Evolutionary conservation across 2,113 vertebrate species (phyloP).

Genomic region (Lethenteron camtschaticum): DNA sequence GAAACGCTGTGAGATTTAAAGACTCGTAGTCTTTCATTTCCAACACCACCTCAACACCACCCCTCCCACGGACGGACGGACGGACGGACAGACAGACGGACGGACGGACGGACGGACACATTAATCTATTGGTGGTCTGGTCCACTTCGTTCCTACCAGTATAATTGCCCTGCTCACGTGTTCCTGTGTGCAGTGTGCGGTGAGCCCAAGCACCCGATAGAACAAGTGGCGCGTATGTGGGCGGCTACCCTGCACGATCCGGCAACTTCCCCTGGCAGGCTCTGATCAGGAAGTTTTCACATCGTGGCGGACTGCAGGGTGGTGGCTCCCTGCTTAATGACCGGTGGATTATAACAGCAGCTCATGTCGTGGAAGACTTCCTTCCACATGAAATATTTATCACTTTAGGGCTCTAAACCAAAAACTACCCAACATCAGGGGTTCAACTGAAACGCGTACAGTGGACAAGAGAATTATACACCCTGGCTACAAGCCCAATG

Average conservation of each 20-base stretch:
- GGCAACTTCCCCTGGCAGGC: slow-evolving; percentile 88
- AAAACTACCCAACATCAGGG: too few relatives aligned
- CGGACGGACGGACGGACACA: too few relatives aligned
- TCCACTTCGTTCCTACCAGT: too few relatives aligned
- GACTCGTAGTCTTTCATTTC: too few relatives aligned
- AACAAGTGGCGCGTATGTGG: slow-evolving; percentile 63
- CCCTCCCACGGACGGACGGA: too few relatives aligned
- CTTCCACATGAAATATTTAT: too few relatives aligned
- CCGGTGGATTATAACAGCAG: slow-evolving; percentile 66
- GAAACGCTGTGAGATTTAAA: too few relatives aligned
- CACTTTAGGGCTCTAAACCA: too few relatives aligned
- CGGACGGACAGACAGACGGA: too few relatives aligned
- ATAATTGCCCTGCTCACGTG: slow-evolving; percentile 10
- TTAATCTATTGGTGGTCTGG: too few relatives aligned
- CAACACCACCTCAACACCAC: too few relatives aligned
- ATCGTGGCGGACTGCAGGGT: slow-evolving; percentile 58
- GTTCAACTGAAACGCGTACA: slow-evolving; percentile 21
- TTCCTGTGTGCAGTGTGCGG: slow-evolving; percentile 31
- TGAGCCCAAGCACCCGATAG: slow-evolving; percentile 28
- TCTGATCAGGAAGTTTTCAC: slow-evolving; percentile 22
- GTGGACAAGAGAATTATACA: slow-evolving; percentile 52
- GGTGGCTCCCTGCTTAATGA: slow-evolving; percentile 61
- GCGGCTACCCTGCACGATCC: slow-evolving; percentile 35
- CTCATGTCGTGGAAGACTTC: slow-evolving; percentile 36
- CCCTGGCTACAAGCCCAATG: slow-evolving; percentile 52